Evolutionary conservation across 2,888 invertebrate species (phyloP), one percentile per base, ranked within the genome.

Genomic region (Platycheirus albimanus): DNA sequence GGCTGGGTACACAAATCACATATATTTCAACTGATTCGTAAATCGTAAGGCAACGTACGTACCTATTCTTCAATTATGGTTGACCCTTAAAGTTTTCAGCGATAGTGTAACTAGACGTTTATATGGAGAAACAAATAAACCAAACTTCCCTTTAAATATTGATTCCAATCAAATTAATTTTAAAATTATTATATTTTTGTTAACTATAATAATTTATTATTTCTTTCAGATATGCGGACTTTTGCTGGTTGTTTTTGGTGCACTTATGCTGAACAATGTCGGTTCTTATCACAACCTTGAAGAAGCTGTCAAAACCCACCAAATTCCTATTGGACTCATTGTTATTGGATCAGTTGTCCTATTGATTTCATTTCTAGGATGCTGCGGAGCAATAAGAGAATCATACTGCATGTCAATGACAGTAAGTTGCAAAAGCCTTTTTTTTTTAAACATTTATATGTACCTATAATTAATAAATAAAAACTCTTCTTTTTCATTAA

Each of bases 321-420:
- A 93, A 20, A 93, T 94, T 0, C 93, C 95, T 1, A 92, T 95
- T 88, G 88, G 93, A 43, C 92, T 95, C 86, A 94, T 96, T 80
- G 90, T 94, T 70, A 90, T 96, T 81, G 95, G 96, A 11, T 92
- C 93, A 10, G 88, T 95, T 69, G 94, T 96, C 85, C 95, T 97
- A 88, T 90, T 96, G 86, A 95, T 97, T 85, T 95, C 96, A 2
- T 97, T 97, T 92, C 95, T 97, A 89, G 97, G 97, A 85, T 97
- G 97, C 91, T 97, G 97, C 89, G 97, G 97, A 47, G 97, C 97
- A 11, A 94, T 96, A 86, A 94, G 95, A 85, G 97, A 97, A 91
- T 97, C 95, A 88, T 95, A 96, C 88, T 96, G 96, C 92, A 96
- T 97, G 95, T 94, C 95, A 67, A 93, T 96, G 90, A 95, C 95